These are phyloP conservation scores for Metaphire vulgaris DNA, from an alignment of 1,140 invertebrate genomes.

Conservation along the genomic window DNA sequence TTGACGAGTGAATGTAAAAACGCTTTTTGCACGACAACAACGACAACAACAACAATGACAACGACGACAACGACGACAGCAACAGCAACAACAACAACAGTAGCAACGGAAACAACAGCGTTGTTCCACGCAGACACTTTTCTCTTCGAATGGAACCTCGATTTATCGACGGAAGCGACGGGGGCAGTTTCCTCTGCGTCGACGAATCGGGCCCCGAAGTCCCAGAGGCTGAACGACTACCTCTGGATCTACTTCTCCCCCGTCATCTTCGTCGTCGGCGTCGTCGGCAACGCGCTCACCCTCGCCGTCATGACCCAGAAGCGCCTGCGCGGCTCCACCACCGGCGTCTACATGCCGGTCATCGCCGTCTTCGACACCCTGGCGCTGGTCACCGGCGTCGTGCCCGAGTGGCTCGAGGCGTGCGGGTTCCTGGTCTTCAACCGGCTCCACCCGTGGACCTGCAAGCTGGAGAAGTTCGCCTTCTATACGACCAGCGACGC, in stretches of 20 bases:
- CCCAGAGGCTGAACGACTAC: too few relatives aligned
- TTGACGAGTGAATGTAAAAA: too few relatives aligned
- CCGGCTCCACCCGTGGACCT: conserved; percentile 23
- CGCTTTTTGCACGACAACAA: too few relatives aligned
- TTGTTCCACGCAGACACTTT: too few relatives aligned
- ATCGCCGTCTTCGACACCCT: conserved; percentile 48
- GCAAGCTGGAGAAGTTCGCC: conserved; percentile 32
- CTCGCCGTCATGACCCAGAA: conserved; percentile 40
- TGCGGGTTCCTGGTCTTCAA: conserved; percentile 7
- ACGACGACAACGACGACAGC: too few relatives aligned
- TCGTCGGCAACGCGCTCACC: conserved; percentile 41
- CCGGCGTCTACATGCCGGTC: conserved; percentile 45
- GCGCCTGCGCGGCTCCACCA: conserved; percentile 40
- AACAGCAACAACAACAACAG: too few relatives aligned
- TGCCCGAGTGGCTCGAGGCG: conserved; percentile 28
- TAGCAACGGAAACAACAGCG: too few relatives aligned
- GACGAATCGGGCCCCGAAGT: too few relatives aligned
- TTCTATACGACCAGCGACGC: conserved; percentile 30
- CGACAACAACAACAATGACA: too few relatives aligned
- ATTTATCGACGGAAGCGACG: too few relatives aligned
- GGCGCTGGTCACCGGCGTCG: conserved; percentile 41
- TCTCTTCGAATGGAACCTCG: too few relatives aligned
- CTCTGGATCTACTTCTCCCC: conserved; percentile 36
- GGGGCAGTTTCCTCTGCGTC: too few relatives aligned
- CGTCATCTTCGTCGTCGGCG: conserved; percentile 39